Percentiles rank a stretch among this genome's conserved stretches.
Evolutionary conservation across 1,140 invertebrate species (phyloP).

Genomic region (Antheraea mylitta): DNA sequence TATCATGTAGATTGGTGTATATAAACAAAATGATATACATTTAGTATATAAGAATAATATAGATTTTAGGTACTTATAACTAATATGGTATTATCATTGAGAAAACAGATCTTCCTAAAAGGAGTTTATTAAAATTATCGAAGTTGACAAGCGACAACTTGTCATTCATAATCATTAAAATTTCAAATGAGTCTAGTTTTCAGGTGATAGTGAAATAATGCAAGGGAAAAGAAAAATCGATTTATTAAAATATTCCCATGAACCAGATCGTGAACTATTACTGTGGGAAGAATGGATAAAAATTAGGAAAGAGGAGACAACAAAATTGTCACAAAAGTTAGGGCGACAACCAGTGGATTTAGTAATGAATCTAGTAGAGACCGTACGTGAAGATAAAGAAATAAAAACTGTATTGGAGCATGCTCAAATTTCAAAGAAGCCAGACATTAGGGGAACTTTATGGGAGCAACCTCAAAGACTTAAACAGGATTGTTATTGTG

Average conservation of each 20-base stretch:
- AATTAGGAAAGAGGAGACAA: conserved; percentile 57
- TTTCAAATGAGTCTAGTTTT: not conserved
- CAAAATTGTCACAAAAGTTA: conserved; percentile 36
- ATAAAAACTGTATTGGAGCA: conserved; percentile 54
- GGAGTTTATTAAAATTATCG: not conserved
- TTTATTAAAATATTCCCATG: conserved; percentile 18
- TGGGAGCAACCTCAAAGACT: conserved; percentile 60
- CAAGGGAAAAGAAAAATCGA: conserved; percentile 1
- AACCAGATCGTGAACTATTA: conserved; percentile 51
- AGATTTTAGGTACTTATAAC: too few relatives aligned
- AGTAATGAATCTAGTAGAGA: conserved; percentile 56
- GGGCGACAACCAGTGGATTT: conserved; percentile 47
- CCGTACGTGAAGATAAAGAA: conserved; percentile 54
- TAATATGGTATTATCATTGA: not conserved
- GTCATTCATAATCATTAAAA: too few relatives aligned
- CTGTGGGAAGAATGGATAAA: conserved; percentile 68
- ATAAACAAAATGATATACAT: too few relatives aligned
- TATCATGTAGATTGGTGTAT: too few relatives aligned
- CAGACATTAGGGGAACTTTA: conserved; percentile 40
- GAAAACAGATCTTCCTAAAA: not conserved
- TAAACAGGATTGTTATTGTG: conserved; percentile 51
- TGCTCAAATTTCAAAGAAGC: conserved; percentile 50
- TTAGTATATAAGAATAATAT: too few relatives aligned
- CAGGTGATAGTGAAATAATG: conserved; percentile 18
- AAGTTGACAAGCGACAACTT: not conserved